Evolutionary conservation across 1,140 invertebrate species (phyloP).

Genomic region (Ips nitidus): DNA sequence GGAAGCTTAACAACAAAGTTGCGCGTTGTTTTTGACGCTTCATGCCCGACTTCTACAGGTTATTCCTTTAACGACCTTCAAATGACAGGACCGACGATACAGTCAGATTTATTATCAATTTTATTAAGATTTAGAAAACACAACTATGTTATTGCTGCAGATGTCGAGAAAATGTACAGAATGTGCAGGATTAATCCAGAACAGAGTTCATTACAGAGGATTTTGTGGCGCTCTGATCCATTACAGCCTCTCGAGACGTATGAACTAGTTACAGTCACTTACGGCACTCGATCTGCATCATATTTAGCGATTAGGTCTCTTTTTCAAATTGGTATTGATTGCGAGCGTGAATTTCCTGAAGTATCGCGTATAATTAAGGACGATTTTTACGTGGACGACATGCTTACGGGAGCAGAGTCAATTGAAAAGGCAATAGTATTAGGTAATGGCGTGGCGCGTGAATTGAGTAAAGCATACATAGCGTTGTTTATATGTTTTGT

Average conservation of each 20-base stretch:
- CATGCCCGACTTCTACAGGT: slow-evolving; percentile 29
- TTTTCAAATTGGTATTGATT: slow-evolving; percentile 35
- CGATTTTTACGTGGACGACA: slow-evolving; percentile 51
- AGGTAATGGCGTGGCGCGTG: slow-evolving; percentile 37
- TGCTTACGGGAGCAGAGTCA: slow-evolving; percentile 41
- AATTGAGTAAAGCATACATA: slow-evolving; percentile 49
- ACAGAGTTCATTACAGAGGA: slow-evolving; percentile 50
- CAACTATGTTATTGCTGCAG: slow-evolving; percentile 30
- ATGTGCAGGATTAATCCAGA: slow-evolving; percentile 48
- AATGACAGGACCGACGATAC: slow-evolving; percentile 39
- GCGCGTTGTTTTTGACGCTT: slow-evolving; percentile 42
- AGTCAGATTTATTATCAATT: slow-evolving; percentile 36
- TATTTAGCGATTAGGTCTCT: slow-evolving; percentile 39
- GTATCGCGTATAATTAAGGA: slow-evolving; percentile 36
- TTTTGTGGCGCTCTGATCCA: slow-evolving; percentile 50
- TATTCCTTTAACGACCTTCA: slow-evolving; percentile 43
- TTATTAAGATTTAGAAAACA: slow-evolving; percentile 41
- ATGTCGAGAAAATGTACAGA: slow-evolving; percentile 32
- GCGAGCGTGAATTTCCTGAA: slow-evolving; percentile 23
- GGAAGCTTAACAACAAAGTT: slow-evolving; percentile 46
- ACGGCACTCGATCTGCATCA: slow-evolving; percentile 42
- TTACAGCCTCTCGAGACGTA: slow-evolving; percentile 15
- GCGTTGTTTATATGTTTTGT: slow-evolving; percentile 42
- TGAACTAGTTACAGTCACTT: slow-evolving; percentile 44
- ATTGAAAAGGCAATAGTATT: slow-evolving; percentile 14